Evolutionary conservation across 2,888 invertebrate species (phyloP), one percentile per base, ranked within the genome.

Genomic region (Hypercompe scribonia): DNA sequence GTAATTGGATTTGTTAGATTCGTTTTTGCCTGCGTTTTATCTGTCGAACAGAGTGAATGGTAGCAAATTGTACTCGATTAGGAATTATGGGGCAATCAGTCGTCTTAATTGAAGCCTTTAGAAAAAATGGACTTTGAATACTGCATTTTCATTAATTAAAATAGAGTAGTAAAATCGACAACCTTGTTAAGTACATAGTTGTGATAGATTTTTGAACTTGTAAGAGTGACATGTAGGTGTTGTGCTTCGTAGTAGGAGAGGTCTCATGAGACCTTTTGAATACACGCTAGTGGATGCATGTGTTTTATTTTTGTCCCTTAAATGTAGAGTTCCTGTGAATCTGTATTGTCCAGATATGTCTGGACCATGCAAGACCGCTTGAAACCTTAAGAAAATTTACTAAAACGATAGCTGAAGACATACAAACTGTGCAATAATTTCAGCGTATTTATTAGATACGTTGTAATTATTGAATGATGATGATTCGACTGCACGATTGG

Each of bases 1-100:
- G 79, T 79, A 85, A 82, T 86, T 81, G 81, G 77, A 79, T 86
- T 85, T 79, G 64, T 74, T 79, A 73, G 66, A 78, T 79, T 79
- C 78, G 68, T 79, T 70, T 71, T 76, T 64, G 33, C 72, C 65
- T 63, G 31, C 31, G 31, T 63, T 65, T 36, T 31, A 36, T n/a
- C 63, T 65, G 33, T 61, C 33, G 65, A 31, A 54, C 21, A 2
- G 66, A 31, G 2, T 66, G 31, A 33, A 33, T 33, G 46, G 42
- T 46, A 36, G 13, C 11, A 33, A 33, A 70, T 46, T 42, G 69
- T n/a, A 39, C 34, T 42, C 8, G n/a, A 28, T 4, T 0, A 66
- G 13, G 24, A n/a, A 36, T 65, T 34, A 36, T 39, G 39, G 34
- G n/a, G 11, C 39, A 70, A n/a, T 31, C 50, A 36, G 65, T 50